Percentiles rank a stretch among this genome's conserved stretches.
Evolutionary conservation across 2,888 invertebrate species (phyloP).

Genomic region (Sussaba pulchella): DNA sequence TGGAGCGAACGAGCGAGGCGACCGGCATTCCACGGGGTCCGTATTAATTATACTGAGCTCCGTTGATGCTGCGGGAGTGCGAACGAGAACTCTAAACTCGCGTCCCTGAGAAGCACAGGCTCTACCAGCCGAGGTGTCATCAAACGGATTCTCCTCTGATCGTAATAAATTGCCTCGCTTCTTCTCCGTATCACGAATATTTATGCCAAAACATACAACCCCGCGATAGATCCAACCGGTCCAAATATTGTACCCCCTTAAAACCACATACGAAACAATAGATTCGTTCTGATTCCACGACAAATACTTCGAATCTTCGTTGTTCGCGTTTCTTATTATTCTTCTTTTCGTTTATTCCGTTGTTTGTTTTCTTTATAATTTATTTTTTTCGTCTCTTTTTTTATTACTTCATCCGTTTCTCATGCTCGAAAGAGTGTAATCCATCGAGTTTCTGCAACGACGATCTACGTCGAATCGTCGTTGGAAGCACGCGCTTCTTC

Average conservation of each 20-base stretch:
- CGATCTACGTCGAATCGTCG: conserved; percentile 50
- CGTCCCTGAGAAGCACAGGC: conserved; percentile 50
- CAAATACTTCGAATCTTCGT: neutral
- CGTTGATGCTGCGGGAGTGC: conserved; percentile 78
- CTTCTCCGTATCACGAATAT: conserved; percentile 51
- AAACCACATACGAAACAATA: conserved; percentile 5
- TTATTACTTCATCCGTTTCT: neutral
- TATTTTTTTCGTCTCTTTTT: neutral
- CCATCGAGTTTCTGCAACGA: conserved; percentile 40
- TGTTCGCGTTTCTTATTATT: neutral
- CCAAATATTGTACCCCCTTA: conserved; percentile 3
- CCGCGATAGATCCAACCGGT: neutral
- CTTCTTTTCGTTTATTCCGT: neutral
- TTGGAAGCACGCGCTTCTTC: conserved; percentile 55
- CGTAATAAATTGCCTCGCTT: conserved; percentile 62
- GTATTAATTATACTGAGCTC: conserved; percentile 83
- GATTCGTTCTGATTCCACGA: conserved; percentile 13
- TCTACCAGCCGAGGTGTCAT: conserved; percentile 61
- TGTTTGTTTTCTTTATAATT: conserved; percentile 3
- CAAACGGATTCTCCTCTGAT: conserved; percentile 66
- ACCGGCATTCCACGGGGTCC: conserved; percentile 83
- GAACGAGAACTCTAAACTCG: conserved; percentile 73
- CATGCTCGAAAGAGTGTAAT: conserved; percentile 28
- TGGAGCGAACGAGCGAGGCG: conserved; percentile 78
- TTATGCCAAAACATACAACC: conserved; percentile 16